A percentile compares a stretch with the other conserved stretches of the same genome.
Evolutionary conservation across 2,797 vertebrate species (phyloP).

Genomic region (Adrianichthys oophorus): DNA sequence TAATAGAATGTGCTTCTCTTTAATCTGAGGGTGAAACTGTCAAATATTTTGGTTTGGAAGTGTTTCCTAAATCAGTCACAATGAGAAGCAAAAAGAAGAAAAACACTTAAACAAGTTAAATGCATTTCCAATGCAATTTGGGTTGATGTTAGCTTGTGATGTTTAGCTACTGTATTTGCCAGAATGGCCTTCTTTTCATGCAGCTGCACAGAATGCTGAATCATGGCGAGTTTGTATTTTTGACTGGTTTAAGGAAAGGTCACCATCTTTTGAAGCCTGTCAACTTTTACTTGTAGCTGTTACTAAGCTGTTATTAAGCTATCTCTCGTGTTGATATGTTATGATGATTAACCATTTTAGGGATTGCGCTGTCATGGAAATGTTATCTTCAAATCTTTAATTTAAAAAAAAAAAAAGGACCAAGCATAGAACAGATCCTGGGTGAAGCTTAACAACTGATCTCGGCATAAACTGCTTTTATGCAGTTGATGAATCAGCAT

Average conservation of each 20-base stretch:
- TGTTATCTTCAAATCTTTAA: no score
- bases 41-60: not conserved
- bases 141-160: constrained; percentile 34
- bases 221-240: constrained; percentile 43
- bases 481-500: constrained; percentile 16
- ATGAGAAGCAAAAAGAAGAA: constrained; percentile 2
- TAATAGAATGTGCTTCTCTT: not conserved
- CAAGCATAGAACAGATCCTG: no score
- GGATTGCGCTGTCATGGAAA: not conserved
- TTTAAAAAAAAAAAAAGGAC: no score
- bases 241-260: constrained; percentile 40
- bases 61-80: not conserved
- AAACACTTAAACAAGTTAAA: not conserved
- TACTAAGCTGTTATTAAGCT: constrained; percentile 11
- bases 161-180: constrained; percentile 28
- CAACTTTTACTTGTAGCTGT: constrained; percentile 2
- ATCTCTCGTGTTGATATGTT: constrained; percentile 12
- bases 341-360: constrained; percentile 13
- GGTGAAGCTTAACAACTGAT: not conserved
- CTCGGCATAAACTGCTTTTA: not conserved
- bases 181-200: no score
- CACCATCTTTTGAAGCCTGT: constrained; percentile 25
- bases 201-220: constrained; percentile 53
- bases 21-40: not conserved
- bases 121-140: constrained; percentile 5